These are phyloP conservation scores for Aleiodes testaceus DNA, from an alignment of 2,888 invertebrate genomes.

Conservation along the genomic window DNA sequence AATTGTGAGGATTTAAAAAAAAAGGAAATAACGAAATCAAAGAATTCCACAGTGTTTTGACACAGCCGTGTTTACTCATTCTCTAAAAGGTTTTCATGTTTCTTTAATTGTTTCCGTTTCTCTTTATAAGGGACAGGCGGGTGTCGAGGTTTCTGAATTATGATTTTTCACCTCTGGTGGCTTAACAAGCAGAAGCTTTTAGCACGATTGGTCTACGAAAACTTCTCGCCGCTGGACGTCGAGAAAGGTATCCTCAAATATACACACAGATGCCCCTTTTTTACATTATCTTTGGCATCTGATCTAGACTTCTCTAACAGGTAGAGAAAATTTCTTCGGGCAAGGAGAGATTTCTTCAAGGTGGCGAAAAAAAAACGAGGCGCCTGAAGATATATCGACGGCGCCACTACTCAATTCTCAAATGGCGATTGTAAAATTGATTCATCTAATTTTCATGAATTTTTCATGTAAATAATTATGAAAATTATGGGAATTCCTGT, in stretches of 20 bases:
- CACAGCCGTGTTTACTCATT: constrained; percentile 17
- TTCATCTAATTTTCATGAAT: background rate
- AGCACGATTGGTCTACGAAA: constrained; percentile 47
- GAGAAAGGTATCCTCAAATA: constrained; percentile 32
- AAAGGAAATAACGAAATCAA: no score
- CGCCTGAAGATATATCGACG: constrained; percentile 67
- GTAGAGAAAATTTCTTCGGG: constrained; percentile 41
- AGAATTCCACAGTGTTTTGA: constrained; percentile 18
- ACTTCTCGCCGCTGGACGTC: constrained; percentile 25
- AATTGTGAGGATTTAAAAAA: no score
- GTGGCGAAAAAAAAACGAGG: constrained; percentile 66
- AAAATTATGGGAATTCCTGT: constrained; percentile 8
- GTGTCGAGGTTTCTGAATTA: constrained; percentile 46
- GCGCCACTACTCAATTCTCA: constrained; percentile 51
- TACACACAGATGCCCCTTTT: constrained; percentile 43
- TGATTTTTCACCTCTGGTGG: constrained; percentile 47
- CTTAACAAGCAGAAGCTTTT: constrained; percentile 62
- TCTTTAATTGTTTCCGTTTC: constrained; percentile 8
- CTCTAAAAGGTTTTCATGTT: constrained; percentile 26
- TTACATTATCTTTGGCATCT: constrained; percentile 62
- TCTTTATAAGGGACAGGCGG: constrained; percentile 17
- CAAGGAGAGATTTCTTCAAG: constrained; percentile 48
- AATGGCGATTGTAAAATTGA: background rate
- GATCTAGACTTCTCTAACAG: constrained; percentile 55
- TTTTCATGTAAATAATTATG: background rate